Percentiles rank a stretch among this genome's conserved stretches.
Conservation (phyloP, 2,888 invertebrate genomes). For the Pyrrhosoma nymphula region DNA sequence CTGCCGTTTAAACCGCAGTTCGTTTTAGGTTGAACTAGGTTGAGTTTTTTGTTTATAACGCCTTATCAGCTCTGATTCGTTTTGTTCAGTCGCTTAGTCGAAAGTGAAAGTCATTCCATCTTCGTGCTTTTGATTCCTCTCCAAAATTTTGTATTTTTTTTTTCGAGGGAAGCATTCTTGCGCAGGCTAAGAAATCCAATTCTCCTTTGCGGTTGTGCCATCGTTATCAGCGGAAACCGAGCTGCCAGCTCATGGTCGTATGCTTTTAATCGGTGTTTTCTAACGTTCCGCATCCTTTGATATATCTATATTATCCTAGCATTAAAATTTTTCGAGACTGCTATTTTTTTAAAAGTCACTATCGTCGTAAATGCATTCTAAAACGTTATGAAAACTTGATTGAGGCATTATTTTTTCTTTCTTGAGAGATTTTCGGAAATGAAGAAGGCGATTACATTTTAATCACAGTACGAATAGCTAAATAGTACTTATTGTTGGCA, state of each 20-base stretch:
- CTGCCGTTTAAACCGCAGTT: no score
- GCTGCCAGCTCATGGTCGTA: conserved; percentile 32
- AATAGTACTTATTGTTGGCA: no score
- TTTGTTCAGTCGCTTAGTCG: background rate
- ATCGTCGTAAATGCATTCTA: no score
- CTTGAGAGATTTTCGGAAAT: no score
- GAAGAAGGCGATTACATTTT: no score
- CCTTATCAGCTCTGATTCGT: no score
- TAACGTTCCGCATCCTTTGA: background rate
- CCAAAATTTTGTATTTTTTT: background rate
- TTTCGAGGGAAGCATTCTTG: background rate
- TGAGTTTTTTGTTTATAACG: no score
- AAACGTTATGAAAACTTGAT: no score
- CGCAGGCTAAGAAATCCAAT: background rate
- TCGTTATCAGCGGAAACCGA: conserved; percentile 51
- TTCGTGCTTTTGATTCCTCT: background rate
- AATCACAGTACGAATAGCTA: no score
- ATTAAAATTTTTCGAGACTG: background rate
- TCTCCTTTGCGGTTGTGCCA: background rate
- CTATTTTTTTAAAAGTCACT: background rate
- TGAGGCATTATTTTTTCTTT: no score
- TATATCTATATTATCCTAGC: background rate
- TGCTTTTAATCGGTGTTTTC: conserved; percentile 41
- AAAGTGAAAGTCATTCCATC: background rate
- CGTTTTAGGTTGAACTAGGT: no score